These are phyloP conservation scores for Accipiter cooperii DNA, from an alignment of 2,113 vertebrate species.

Conservation along the genomic window DNA sequence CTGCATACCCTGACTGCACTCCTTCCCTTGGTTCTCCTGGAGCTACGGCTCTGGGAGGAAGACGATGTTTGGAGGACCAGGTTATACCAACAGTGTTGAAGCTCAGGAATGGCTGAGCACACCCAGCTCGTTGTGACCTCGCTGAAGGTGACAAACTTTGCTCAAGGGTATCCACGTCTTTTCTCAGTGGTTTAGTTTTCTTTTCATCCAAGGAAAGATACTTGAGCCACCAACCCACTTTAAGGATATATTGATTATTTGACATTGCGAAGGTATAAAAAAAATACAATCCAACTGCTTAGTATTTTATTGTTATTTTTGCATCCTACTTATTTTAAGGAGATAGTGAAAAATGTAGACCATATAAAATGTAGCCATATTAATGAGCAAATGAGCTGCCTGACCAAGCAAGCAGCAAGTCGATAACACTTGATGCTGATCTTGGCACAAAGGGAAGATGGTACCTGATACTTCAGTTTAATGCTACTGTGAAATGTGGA, in stretches of 20 bases:
- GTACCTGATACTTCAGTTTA: not conserved
- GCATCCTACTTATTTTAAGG: not conserved
- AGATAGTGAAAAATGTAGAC: not conserved
- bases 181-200: not conserved
- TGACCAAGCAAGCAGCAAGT: not conserved
- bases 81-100: rapidly evolving
- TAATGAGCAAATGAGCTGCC: not conserved
- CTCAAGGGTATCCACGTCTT: not conserved
- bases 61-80: not conserved
- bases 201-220: not conserved
- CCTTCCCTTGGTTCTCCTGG: not conserved
- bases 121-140: rapidly evolving
- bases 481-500: not conserved
- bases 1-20: not conserved
- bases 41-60: not conserved
- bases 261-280: not conserved
- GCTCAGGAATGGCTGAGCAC: not conserved
- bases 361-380: rapidly evolving
- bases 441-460: not conserved
- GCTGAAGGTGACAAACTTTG: not conserved
- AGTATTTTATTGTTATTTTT: not conserved
- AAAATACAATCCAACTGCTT: not conserved
- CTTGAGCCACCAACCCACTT: not conserved
- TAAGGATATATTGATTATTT: not conserved
- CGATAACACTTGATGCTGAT: not conserved